A percentile compares a stretch with the other conserved stretches of the same genome.
Evolutionary conservation across 2,888 invertebrate species (phyloP).

Genomic region (Aquatica leii): DNA sequence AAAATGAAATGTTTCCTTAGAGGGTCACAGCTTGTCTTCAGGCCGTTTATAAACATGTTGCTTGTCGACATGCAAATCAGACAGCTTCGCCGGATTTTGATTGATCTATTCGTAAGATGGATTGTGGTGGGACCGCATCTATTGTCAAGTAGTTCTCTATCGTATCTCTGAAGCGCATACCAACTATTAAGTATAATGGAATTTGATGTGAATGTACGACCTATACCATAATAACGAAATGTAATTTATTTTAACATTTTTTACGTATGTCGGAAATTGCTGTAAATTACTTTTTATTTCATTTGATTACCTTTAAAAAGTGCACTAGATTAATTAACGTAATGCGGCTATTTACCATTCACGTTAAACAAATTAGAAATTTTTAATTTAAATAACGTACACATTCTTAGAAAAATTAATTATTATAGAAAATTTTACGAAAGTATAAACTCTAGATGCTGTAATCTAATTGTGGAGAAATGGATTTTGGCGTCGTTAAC

Average conservation of each 20-base stretch:
- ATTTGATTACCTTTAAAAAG: background rate
- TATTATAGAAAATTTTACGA: background rate
- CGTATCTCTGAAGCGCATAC: constrained; percentile 46
- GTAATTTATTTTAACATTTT: constrained; percentile 3
- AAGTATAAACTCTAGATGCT: background rate
- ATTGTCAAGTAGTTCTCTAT: constrained; percentile 53
- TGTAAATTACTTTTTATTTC: background rate
- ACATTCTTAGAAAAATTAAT: too few species aligned
- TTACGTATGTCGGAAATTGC: background rate
- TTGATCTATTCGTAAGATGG: constrained; percentile 62
- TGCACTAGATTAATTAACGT: too few species aligned
- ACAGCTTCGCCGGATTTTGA: constrained; percentile 60
- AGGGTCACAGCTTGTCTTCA: constrained; percentile 56
- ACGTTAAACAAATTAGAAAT: constrained; percentile 10
- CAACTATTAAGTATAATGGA: constrained; percentile 35
- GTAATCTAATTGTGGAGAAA: constrained; percentile 1
- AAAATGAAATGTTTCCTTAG: constrained; percentile 42
- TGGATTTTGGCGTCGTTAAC: constrained; percentile 9
- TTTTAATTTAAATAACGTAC: background rate
- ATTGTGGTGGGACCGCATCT: constrained; percentile 57
- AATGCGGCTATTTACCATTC: background rate
- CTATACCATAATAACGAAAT: background rate
- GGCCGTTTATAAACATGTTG: constrained; percentile 62
- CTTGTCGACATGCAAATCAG: constrained; percentile 62
- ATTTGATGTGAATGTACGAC: constrained; percentile 23